phyloP scores from a whole-genome alignment of 2,797 vertebrate genomes.

The Leptodactylus fallax region DNA sequence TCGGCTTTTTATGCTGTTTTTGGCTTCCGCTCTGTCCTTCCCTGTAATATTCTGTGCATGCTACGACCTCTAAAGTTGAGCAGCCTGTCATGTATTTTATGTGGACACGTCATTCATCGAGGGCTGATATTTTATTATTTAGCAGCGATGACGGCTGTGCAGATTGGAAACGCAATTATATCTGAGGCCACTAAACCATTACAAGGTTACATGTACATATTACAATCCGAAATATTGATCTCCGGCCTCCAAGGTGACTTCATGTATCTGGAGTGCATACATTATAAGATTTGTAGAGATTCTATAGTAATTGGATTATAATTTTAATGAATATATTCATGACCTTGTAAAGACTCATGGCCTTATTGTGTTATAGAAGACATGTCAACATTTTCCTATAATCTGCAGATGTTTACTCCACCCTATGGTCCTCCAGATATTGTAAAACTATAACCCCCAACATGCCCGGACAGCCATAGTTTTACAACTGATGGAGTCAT shows the following conservation, averaged over 20 bases:
- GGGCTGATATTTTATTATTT: not conserved
- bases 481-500: too few species aligned
- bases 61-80: not conserved
- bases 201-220: not conserved
- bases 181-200: not conserved
- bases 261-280: not conserved
- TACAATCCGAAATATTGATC: not conserved
- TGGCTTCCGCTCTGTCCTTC: not conserved
- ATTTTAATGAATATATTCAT: not conserved
- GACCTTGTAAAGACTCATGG: too few species aligned
- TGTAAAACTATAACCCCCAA: too few species aligned
- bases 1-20: not conserved
- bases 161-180: conserved; percentile 8
- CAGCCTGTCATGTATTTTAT: not conserved
- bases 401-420: too few species aligned
- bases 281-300: not conserved
- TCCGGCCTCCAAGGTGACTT: not conserved
- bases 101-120: not conserved
- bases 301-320: not conserved
- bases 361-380: too few species aligned
- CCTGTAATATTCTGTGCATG: not conserved
- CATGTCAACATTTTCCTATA: too few species aligned
- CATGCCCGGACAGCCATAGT: too few species aligned
- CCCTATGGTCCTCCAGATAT: too few species aligned
- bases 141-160: not conserved